Percentiles rank a stretch among this genome's conserved stretches.
Evolutionary conservation across 2,888 invertebrate species (phyloP).

Genomic region (Gibbula magus): DNA sequence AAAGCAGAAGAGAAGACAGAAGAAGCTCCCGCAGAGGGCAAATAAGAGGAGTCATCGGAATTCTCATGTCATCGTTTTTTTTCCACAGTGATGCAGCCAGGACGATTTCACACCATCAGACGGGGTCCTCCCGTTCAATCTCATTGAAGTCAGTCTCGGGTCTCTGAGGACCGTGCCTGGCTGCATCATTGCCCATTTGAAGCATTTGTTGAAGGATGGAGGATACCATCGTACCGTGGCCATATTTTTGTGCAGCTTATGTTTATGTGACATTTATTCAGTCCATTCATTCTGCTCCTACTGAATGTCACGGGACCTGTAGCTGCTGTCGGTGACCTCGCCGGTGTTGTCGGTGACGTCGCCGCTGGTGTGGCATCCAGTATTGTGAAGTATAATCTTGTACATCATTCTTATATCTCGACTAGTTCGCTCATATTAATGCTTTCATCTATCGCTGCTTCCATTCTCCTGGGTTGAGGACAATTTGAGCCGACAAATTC

Average conservation of each 20-base stretch:
- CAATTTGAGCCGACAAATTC: too few species aligned
- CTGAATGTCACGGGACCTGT: not conserved
- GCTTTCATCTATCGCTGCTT: too few species aligned
- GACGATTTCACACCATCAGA: not conserved
- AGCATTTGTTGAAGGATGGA: slow-evolving; percentile 8
- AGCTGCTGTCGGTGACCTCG: not conserved
- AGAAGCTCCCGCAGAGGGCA: slow-evolving; percentile 13
- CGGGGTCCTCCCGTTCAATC: not conserved
- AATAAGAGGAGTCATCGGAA: not conserved
- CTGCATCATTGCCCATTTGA: slow-evolving; percentile 1
- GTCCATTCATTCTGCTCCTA: not conserved
- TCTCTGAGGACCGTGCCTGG: not conserved
- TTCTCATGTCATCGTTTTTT: not conserved
- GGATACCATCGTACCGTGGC: not conserved
- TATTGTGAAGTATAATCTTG: not conserved
- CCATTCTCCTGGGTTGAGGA: too few species aligned
- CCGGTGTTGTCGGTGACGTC: not conserved
- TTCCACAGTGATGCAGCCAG: slow-evolving; percentile 1
- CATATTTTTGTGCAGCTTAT: slow-evolving; percentile 11
- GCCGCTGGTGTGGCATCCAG: not conserved
- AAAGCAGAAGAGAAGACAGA: slow-evolving; percentile 1
- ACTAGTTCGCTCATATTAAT: too few species aligned
- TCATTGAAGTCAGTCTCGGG: not conserved
- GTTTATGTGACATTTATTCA: slow-evolving; percentile 8
- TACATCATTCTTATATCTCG: not conserved